Conservation (phyloP, 2,888 invertebrate genomes). For the Galerucella nymphaeae region DNA sequence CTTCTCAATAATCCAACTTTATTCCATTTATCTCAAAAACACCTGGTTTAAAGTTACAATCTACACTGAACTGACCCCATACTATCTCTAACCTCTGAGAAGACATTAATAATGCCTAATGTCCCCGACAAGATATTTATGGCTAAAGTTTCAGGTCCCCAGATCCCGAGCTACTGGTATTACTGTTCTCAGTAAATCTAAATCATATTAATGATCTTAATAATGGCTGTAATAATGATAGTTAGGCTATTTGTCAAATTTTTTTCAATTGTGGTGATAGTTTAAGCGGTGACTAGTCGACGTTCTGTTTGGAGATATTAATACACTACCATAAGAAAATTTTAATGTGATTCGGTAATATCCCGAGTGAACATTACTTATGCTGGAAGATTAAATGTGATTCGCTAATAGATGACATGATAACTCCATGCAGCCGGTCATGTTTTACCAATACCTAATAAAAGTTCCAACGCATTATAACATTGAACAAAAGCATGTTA, state of each 20-base stretch:
- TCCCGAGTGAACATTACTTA: too few relatives aligned
- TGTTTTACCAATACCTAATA: too few relatives aligned
- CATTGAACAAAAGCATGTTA: too few relatives aligned
- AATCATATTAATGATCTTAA: constrained; percentile 43
- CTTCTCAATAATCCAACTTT: constrained; percentile 7
- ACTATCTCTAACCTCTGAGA: constrained; percentile 38
- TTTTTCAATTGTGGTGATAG: constrained; percentile 2
- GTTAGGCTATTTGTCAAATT: constrained; percentile 20
- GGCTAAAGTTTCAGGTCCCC: constrained; percentile 38
- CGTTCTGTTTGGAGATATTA: too few relatives aligned
- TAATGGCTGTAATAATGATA: constrained; percentile 36
- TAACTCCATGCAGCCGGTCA: too few relatives aligned
- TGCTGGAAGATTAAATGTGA: too few relatives aligned
- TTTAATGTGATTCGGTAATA: too few relatives aligned
- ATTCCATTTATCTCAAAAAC: constrained; percentile 30
- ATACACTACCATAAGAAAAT: too few relatives aligned
- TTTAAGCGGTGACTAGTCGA: not conserved
- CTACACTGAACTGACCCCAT: constrained; percentile 36
- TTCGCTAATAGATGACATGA: too few relatives aligned
- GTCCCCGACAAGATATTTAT: constrained; percentile 38
- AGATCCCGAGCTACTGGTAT: constrained; percentile 35
- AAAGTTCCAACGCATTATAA: too few relatives aligned
- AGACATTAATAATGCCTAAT: constrained; percentile 40
- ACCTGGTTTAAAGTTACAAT: constrained; percentile 38
- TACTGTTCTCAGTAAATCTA: constrained; percentile 40